phyloP scores from a whole-genome alignment of 1,140 invertebrate species.

The Mya arenaria region DNA sequence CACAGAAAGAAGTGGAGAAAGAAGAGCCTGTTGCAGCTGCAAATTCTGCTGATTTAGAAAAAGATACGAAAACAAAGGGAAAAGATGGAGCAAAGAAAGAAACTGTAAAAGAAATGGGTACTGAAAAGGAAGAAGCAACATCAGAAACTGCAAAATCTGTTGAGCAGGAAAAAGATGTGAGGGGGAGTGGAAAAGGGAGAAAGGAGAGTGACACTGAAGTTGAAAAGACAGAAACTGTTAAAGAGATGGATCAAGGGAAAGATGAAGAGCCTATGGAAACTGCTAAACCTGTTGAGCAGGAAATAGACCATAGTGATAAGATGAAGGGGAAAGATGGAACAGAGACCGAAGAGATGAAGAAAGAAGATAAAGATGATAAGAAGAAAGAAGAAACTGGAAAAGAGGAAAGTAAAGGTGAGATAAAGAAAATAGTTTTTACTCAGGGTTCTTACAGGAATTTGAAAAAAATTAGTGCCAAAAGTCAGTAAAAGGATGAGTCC shows the following conservation, averaged over 20 bases:
- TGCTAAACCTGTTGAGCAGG: constrained; percentile 15
- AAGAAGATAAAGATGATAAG: neutral
- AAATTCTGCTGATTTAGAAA: no score
- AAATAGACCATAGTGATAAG: neutral
- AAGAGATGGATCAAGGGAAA: neutral
- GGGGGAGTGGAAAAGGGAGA: neutral
- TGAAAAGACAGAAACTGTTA: neutral
- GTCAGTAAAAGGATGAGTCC: neutral
- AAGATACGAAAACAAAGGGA: no score
- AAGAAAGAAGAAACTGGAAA: neutral
- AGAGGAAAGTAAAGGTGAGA: constrained; percentile 12
- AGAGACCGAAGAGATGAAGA: neutral
- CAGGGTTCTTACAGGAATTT: neutral
- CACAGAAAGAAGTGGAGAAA: no score
- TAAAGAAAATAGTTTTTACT: neutral
- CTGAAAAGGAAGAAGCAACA: neutral
- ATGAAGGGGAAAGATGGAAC: neutral
- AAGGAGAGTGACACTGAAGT: neutral
- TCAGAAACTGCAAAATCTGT: constrained; percentile 14
- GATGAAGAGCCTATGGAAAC: constrained; percentile 16
- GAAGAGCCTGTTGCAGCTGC: no score
- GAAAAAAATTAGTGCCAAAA: neutral
- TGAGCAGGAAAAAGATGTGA: constrained; percentile 22
- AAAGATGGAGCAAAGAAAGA: no score
- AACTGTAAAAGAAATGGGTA: no score